These are phyloP conservation scores for Apodemus agrarius DNA, from an alignment of 2,797 vertebrate genomes.

Conservation along the genomic window DNA sequence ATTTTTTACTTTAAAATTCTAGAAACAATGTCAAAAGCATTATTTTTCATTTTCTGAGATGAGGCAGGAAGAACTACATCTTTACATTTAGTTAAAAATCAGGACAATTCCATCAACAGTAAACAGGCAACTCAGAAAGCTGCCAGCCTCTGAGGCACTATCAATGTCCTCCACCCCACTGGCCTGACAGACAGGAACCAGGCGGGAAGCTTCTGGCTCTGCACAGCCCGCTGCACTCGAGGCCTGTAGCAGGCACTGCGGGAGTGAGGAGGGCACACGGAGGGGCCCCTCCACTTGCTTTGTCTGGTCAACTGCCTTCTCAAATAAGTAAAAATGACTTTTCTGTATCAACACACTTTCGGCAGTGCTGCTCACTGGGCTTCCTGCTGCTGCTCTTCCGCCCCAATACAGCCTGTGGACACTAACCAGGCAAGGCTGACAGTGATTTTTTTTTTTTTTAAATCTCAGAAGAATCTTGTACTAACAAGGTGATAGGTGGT, in stretches of 20 bases:
- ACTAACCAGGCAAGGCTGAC: constrained; percentile 48
- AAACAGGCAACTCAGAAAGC: constrained; percentile 70
- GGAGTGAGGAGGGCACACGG: constrained; percentile 50
- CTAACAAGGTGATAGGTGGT: constrained; percentile 82
- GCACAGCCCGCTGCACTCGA: constrained; percentile 44
- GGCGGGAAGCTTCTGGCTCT: constrained; percentile 72
- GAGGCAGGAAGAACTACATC: constrained; percentile 54
- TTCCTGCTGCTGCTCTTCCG: not conserved
- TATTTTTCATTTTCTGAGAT: constrained; percentile 60
- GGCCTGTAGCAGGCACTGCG: constrained; percentile 40
- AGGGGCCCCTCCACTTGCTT: not conserved
- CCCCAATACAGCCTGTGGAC: constrained; percentile 41
- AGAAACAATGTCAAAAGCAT: constrained; percentile 44
- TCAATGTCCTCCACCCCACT: constrained; percentile 34
- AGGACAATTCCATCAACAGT: constrained; percentile 58
- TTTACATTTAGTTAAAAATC: constrained; percentile 69
- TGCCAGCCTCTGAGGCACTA: constrained; percentile 76
- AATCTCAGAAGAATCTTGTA: constrained; percentile 75
- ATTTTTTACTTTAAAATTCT: constrained; percentile 65
- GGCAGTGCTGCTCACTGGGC: not conserved
- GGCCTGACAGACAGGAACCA: constrained; percentile 58
- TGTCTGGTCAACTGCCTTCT: constrained; percentile 19
- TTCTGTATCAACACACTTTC: not conserved
- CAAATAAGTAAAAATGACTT: constrained; percentile 37
- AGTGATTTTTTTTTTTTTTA: constrained; percentile 52